Conservation (phyloP, 2,888 invertebrate species). For the Philhelius pedissequus region DNA sequence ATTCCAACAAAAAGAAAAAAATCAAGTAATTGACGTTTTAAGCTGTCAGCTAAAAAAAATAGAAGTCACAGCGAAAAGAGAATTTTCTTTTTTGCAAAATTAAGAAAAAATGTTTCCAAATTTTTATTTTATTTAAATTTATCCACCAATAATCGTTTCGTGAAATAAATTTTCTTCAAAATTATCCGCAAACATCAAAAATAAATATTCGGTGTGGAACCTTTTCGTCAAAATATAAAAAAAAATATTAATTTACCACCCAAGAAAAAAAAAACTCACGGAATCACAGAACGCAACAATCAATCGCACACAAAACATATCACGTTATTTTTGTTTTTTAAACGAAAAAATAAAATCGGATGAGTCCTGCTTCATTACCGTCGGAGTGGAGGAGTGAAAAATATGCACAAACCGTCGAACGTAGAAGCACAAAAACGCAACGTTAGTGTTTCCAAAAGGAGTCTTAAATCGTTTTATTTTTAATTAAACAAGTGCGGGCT, state of each 20-base stretch:
- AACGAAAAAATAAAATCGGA: constrained; percentile 24
- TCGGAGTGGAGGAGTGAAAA: constrained; percentile 40
- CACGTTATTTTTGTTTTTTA: constrained; percentile 1
- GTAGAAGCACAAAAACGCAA: constrained; percentile 37
- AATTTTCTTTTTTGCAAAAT: constrained; percentile 29
- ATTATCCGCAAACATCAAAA: constrained; percentile 13
- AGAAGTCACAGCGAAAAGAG: constrained; percentile 38
- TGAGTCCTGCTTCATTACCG: constrained; percentile 39
- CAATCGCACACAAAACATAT: constrained; percentile 44
- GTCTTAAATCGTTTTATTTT: background rate
- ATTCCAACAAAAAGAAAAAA: background rate
- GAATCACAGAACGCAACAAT: constrained; percentile 46
- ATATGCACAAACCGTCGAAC: constrained; percentile 57
- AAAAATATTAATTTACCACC: constrained; percentile 10
- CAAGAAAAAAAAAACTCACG: background rate
- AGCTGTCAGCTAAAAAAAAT: constrained; percentile 59
- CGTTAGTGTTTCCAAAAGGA: constrained; percentile 21
- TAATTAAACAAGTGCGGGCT: background rate
- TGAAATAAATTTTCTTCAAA: constrained; percentile 3
- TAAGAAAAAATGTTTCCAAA: constrained; percentile 55
- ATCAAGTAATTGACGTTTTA: constrained; percentile 47
- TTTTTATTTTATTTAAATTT: constrained; percentile 32
- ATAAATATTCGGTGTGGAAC: background rate
- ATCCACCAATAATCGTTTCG: background rate
- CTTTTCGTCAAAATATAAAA: background rate